These are phyloP conservation scores for Cephus rjabovi DNA, from an alignment of 2,888 invertebrate genomes.

Conservation along the genomic window DNA sequence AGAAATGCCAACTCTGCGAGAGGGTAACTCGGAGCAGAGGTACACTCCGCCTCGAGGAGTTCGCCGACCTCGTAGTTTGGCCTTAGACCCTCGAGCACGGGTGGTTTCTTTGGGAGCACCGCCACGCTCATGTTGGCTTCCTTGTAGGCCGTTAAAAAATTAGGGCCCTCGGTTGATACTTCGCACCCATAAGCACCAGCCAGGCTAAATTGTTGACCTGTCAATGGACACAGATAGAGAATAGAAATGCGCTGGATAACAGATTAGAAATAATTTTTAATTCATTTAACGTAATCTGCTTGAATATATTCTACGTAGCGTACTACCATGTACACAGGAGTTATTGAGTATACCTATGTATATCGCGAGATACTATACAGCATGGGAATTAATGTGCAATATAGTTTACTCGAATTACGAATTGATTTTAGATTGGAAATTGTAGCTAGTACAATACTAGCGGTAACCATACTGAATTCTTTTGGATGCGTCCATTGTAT, in stretches of 20 bases:
- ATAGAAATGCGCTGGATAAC: neutral
- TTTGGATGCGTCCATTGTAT: neutral
- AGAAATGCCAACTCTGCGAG: slow-evolving; percentile 55
- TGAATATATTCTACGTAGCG: neutral
- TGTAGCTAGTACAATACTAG: neutral
- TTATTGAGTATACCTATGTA: neutral
- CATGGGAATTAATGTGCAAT: neutral
- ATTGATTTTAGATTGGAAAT: neutral
- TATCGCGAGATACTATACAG: neutral
- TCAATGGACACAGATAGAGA: neutral
- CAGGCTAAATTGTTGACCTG: neutral
- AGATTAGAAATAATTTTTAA: neutral
- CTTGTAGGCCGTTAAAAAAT: slow-evolving; percentile 51
- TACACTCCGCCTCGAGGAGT: slow-evolving; percentile 54
- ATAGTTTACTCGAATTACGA: neutral
- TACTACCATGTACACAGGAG: neutral
- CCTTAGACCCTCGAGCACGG: slow-evolving; percentile 54
- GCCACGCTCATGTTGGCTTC: slow-evolving; percentile 60
- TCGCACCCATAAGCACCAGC: slow-evolving; percentile 59
- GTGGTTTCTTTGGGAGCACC: slow-evolving; percentile 47
- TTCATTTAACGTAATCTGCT: neutral
- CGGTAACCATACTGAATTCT: neutral
- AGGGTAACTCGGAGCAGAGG: slow-evolving; percentile 59
- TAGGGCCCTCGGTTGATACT: slow-evolving; percentile 56
- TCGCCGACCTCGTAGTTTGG: slow-evolving; percentile 59